Percentiles rank a stretch among this genome's conserved stretches.
phyloP scores from a whole-genome alignment of 2,113 vertebrate genomes.

The Steatornis caripensis region DNA sequence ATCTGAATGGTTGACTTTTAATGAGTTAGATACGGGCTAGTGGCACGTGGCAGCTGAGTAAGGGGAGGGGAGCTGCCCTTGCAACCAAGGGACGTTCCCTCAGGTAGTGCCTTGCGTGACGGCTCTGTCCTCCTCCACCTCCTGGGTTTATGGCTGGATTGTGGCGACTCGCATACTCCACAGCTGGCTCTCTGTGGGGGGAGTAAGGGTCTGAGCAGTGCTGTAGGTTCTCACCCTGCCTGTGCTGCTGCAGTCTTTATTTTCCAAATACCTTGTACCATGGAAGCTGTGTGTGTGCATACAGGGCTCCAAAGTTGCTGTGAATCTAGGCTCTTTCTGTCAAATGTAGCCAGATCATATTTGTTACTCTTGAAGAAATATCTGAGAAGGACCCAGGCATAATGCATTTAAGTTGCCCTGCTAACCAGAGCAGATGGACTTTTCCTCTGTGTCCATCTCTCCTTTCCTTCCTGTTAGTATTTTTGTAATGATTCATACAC shows the following conservation, averaged over 20 bases:
- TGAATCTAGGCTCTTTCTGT: neutral
- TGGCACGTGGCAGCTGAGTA: neutral
- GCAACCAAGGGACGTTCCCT: neutral
- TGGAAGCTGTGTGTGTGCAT: neutral
- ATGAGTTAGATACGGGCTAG: neutral
- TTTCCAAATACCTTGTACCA: neutral
- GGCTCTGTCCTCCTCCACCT: neutral
- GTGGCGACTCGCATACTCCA: neutral
- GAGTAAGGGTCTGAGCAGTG: neutral
- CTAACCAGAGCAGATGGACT: neutral
- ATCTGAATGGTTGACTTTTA: neutral
- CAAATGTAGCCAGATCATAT: neutral
- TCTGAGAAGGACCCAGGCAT: neutral
- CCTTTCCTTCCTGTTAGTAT: neutral
- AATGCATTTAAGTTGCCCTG: neutral
- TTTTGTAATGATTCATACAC: neutral
- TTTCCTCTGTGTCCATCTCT: accelerated
- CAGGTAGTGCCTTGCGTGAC: neutral
- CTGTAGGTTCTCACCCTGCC: neutral
- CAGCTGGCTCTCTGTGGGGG: neutral
- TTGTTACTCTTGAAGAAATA: neutral
- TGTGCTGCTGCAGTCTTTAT: neutral
- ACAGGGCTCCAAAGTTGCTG: neutral
- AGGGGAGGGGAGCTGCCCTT: neutral
- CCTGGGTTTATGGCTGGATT: neutral